These are phyloP conservation scores for Spheniscus humboldti DNA, from an alignment of 2,797 vertebrate species.

Conservation along the genomic window DNA sequence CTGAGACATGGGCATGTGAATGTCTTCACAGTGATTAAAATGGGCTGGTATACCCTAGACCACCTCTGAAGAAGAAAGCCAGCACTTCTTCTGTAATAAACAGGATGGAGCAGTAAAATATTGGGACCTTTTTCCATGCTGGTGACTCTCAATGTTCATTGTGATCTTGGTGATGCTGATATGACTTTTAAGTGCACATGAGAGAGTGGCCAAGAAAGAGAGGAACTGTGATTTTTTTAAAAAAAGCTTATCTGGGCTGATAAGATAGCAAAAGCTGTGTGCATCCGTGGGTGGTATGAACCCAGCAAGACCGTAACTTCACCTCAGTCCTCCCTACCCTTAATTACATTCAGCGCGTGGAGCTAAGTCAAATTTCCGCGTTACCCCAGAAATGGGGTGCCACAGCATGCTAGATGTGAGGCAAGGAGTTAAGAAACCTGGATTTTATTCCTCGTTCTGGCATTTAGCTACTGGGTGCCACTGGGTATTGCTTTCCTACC, in stretches of 20 bases:
- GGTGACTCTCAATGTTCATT: not conserved
- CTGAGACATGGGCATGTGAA: not conserved
- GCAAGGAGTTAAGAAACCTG: not conserved
- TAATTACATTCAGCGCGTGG: not conserved
- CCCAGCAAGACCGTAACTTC: not conserved
- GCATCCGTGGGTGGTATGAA: not conserved
- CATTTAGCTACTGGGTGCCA: not conserved
- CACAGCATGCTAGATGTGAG: rapidly evolving
- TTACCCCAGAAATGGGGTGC: not conserved
- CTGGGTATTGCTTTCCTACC: not conserved
- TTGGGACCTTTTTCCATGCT: not conserved
- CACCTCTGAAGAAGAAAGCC: not conserved
- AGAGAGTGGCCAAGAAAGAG: not conserved
- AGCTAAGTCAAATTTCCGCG: not conserved
- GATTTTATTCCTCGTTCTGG: not conserved
- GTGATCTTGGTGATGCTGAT: not conserved
- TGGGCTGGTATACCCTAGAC: not conserved
- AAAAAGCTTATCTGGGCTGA: not conserved
- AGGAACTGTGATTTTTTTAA: not conserved
- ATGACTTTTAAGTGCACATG: not conserved
- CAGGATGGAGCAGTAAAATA: not conserved
- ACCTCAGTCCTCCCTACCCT: not conserved
- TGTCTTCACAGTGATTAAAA: not conserved
- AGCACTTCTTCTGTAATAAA: not conserved
- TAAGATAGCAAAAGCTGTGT: not conserved